phyloP scores from a whole-genome alignment of 2,888 invertebrate genomes.

The Frankliniella intonsa region DNA sequence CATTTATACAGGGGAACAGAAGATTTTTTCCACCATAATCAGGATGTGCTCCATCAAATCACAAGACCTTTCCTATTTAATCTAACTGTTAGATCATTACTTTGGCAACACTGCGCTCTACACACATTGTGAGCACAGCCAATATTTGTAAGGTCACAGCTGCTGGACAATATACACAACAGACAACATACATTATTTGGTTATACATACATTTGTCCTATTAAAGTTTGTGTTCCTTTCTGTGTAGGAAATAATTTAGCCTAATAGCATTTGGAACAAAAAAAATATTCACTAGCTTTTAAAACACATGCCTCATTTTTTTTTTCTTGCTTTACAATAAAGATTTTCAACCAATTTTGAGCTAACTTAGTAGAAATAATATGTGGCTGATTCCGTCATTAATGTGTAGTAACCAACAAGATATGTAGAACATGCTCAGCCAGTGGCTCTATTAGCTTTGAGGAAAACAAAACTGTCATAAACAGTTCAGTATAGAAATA shows the following conservation, averaged over 20 bases:
- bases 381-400: neutral
- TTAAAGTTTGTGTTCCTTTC: no score
- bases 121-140: no score
- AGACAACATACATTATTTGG: neutral
- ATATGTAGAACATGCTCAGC: neutral
- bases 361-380: neutral
- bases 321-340: neutral
- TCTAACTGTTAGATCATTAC: neutral
- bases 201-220: neutral
- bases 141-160: neutral
- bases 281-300: no score
- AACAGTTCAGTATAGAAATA: neutral
- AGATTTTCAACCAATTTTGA: slow-evolving; percentile 14
- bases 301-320: no score
- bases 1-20: neutral
- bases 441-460: neutral
- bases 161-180: neutral
- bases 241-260: no score
- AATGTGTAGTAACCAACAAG: neutral
- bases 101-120: neutral
- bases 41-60: neutral
- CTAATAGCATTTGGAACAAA: no score
- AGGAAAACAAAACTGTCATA: neutral
- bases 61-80: neutral
- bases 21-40: neutral